Evolutionary conservation across 37 sponge, comb jelly and placozoan genomes (phyloP).

Genomic region (Hormiphora californensis): DNA sequence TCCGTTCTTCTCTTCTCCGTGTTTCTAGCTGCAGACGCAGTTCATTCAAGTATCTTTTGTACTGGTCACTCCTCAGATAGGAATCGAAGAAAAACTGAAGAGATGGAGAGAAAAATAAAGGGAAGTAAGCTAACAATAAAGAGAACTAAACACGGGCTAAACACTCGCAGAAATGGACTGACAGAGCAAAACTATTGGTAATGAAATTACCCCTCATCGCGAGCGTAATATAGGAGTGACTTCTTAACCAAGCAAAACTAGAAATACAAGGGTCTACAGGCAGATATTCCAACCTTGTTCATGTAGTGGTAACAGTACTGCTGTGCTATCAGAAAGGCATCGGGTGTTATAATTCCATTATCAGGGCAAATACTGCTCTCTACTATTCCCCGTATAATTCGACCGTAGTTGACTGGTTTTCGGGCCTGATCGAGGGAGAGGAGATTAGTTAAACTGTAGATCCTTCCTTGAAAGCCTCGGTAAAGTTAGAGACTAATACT

Average conservation of each 20-base stretch:
- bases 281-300: constrained; percentile 22
- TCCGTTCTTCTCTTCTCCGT: constrained; percentile 12
- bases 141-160: too few relatives aligned
- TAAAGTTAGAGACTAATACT: too few relatives aligned
- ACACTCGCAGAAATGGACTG: too few relatives aligned
- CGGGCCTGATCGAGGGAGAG: neutral
- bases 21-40: neutral
- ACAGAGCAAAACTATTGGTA: too few relatives aligned
- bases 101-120: too few relatives aligned
- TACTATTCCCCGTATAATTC: constrained; percentile 45
- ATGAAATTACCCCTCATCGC: too few relatives aligned
- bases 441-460: neutral
- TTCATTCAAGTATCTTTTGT: constrained; percentile 16
- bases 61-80: neutral
- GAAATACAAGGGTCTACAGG: too few relatives aligned
- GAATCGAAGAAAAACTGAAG: constrained; percentile 51
- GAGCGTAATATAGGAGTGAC: too few relatives aligned
- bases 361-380: constrained; percentile 39
- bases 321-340: constrained; percentile 26
- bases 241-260: too few relatives aligned
- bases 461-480: neutral
- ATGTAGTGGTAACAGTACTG: constrained; percentile 54
- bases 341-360: constrained; percentile 25
- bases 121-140: too few relatives aligned
- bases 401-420: constrained; percentile 50